A percentile compares a stretch with the other conserved stretches of the same genome.
phyloP scores from a whole-genome alignment of 2,888 invertebrate genomes.

The Cinara cedri region DNA sequence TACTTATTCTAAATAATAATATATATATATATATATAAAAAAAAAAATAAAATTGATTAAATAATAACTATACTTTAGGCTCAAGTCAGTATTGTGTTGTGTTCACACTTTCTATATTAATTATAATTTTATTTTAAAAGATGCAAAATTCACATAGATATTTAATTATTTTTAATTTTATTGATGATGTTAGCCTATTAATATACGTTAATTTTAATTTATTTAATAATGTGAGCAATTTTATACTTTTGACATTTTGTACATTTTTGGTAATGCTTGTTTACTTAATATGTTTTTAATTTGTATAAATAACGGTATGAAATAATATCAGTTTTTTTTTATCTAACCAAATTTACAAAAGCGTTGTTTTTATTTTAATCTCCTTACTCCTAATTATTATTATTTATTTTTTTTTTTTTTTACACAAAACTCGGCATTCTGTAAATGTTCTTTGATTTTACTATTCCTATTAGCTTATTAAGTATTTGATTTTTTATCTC shows the following conservation, averaged over 20 bases:
- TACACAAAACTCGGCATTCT: neutral
- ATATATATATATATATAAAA: too few species aligned
- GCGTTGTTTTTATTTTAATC: conserved; percentile 22
- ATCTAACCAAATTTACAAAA: conserved; percentile 33
- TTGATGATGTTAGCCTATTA: conserved; percentile 36
- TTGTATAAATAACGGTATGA: conserved; percentile 42
- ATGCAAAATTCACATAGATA: conserved; percentile 29
- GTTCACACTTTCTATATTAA: conserved; percentile 33
- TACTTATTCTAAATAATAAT: conserved; percentile 32
- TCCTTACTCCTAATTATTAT: neutral
- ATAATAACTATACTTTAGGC: conserved; percentile 34
- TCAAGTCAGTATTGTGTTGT: conserved; percentile 54
- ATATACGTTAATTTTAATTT: conserved; percentile 44
- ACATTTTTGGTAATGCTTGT: conserved; percentile 51
- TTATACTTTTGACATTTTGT: conserved; percentile 55
- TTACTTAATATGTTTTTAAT: conserved; percentile 38
- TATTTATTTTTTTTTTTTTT: conserved; percentile 22
- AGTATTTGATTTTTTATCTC: conserved; percentile 3
- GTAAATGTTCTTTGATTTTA: neutral
- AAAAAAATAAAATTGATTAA: conserved; percentile 9
- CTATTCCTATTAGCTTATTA: conserved; percentile 10
- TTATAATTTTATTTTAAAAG: conserved; percentile 14
- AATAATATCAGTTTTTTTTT: conserved; percentile 34
- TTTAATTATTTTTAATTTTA: conserved; percentile 35
- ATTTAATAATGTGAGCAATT: conserved; percentile 49